Percentiles rank a stretch among this genome's conserved stretches.
Evolutionary conservation across 2,113 vertebrate species (phyloP).

Genomic region (Sander vitreus): DNA sequence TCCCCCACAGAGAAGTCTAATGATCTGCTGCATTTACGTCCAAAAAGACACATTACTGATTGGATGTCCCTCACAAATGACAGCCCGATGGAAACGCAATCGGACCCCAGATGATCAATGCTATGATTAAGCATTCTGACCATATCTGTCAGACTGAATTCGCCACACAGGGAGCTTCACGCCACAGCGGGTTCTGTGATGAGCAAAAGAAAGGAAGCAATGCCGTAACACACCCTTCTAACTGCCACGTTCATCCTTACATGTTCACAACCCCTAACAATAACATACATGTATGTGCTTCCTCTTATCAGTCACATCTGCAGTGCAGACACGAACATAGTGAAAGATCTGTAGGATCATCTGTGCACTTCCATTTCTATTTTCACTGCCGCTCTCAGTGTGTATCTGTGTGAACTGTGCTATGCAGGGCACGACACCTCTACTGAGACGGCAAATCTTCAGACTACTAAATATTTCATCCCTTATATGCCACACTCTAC

Average conservation of each 20-base stretch:
- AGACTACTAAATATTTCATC: slow-evolving; percentile 64
- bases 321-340: slow-evolving; percentile 29
- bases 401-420: slow-evolving; percentile 48
- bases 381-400: slow-evolving; percentile 25
- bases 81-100: slow-evolving; percentile 62
- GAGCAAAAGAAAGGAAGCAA: slow-evolving; percentile 34
- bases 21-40: slow-evolving; percentile 57
- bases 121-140: slow-evolving; percentile 54
- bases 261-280: slow-evolving; percentile 14
- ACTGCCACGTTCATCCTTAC: slow-evolving; percentile 8
- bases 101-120: slow-evolving; percentile 59
- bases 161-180: slow-evolving; percentile 38
- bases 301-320: slow-evolving; percentile 38
- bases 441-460: slow-evolving; percentile 34
- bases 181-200: slow-evolving; percentile 23
- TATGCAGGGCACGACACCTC: slow-evolving; percentile 35
- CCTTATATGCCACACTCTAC: slow-evolving; percentile 27
- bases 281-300: not conserved
- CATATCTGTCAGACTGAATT: slow-evolving; percentile 62
- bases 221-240: slow-evolving; percentile 6
- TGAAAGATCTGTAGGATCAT: slow-evolving; percentile 27
- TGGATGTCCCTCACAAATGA: slow-evolving; percentile 42
- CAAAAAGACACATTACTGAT: slow-evolving; percentile 63
- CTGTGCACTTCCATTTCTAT: slow-evolving; percentile 39
- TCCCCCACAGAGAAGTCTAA: slow-evolving; percentile 58